Evolutionary conservation across 1,140 invertebrate genomes (phyloP), one percentile per base, ranked within the genome.

Genomic region (Macrostomum lignano): DNA sequence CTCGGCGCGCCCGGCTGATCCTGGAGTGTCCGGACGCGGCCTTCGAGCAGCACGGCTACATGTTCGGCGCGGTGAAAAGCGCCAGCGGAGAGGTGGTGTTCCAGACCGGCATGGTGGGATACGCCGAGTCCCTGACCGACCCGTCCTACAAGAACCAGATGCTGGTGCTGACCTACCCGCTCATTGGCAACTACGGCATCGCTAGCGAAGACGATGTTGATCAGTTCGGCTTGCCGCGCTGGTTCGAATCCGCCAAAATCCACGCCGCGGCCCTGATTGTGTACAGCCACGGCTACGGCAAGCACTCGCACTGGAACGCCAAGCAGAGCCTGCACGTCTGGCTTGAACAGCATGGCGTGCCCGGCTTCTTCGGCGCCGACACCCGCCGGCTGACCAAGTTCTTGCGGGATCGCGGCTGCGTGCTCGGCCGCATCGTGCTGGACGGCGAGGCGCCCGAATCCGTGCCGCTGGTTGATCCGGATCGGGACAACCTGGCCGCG

Each of bases 31-130:
- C n/a, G n/a, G n/a, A n/a, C n/a, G n/a, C n/a, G n/a, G n/a, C n/a
- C n/a, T n/a, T n/a, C n/a, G n/a, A n/a, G 9, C 19, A 28, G 15
- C 5, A 5, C 19, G 26, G 26, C 5, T 15, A 3, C 9, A 15
- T 28, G 26, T 28, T 28, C 19, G 26, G 26, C 15, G 23, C 26
- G 19, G 19, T 28, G 3, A 28, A 28, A 28, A 7, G 4, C 15
- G 26, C 14, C 15, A 28, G 19, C 7, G 26, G 26, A 28, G 26
- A 28, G 63, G 25, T 48, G 86, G 81, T 94, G 3, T 96, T 98
- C 52, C 88, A 96, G 63, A 98, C 91, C 37, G 91, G 91, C 37
- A 96, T 96, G 86, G 86, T 94, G 1, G 91, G 91, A 2, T 98
- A 98, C 61, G 69, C 76, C 0, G 86, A 96, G 60, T 88, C 88